Evolutionary conservation across 2,113 vertebrate genomes (phyloP).

Genomic region (Gallinago undulata): DNA sequence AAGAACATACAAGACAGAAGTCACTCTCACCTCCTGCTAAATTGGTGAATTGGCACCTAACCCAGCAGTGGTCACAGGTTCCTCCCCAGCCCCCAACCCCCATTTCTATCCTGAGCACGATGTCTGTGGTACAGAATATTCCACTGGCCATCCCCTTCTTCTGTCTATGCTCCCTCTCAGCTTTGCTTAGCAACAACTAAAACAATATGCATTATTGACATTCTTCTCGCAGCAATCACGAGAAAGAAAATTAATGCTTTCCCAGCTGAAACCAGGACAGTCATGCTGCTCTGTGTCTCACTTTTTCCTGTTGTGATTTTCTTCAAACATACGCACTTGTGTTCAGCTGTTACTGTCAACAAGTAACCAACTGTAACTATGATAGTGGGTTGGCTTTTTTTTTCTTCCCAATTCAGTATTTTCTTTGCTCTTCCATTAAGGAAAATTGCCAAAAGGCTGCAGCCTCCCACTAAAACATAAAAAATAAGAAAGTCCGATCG

Average conservation of each 20-base stretch:
- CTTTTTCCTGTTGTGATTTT: conserved; percentile 9
- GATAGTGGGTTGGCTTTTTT: not conserved
- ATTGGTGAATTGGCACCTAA: not conserved
- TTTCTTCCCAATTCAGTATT: not conserved
- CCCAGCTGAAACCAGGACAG: not conserved
- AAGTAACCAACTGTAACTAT: not conserved
- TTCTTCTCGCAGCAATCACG: not conserved
- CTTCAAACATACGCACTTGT: not conserved
- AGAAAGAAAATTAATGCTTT: not conserved
- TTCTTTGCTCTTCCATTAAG: conserved; percentile 7
- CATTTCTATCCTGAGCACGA: not conserved
- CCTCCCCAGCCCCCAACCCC: not conserved
- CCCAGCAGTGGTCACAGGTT: not conserved
- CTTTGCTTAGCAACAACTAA: not conserved
- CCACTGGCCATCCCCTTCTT: not conserved
- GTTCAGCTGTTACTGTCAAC: not conserved
- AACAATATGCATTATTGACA: not conserved
- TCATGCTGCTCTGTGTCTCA: not conserved
- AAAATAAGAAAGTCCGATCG: not conserved
- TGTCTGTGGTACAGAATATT: not conserved
- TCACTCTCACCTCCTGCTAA: not conserved
- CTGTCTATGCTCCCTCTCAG: not conserved
- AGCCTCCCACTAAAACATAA: not conserved
- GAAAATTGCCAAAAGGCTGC: not conserved
- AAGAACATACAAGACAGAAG: not conserved